Conservation (phyloP, 2,113 vertebrate genomes). For the Benitochromis conjunctus region DNA sequence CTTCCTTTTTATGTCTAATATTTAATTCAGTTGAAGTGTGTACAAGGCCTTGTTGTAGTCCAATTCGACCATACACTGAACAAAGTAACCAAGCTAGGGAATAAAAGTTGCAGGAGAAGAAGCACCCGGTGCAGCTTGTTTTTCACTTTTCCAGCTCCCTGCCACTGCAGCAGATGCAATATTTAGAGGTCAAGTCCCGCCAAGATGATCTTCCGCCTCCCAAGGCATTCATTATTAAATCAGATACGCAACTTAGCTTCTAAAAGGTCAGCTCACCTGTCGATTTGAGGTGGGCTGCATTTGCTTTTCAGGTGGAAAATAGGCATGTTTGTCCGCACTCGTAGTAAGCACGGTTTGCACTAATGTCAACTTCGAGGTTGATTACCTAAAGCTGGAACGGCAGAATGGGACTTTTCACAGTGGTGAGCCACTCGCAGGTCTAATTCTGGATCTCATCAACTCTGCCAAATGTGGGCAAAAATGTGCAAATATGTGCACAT, state of each 20-base stretch:
- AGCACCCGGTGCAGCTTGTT: not conserved
- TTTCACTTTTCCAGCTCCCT: not conserved
- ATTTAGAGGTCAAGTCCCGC: constrained; percentile 48
- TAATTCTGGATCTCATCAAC: constrained; percentile 14
- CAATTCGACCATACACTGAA: not conserved
- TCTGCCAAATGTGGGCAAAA: not conserved
- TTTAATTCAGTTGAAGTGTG: not conserved
- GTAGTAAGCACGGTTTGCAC: constrained; percentile 14
- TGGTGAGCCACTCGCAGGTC: constrained; percentile 10
- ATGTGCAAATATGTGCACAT: not conserved
- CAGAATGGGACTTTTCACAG: constrained; percentile 35
- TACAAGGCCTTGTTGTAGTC: not conserved
- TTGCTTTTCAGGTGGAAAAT: constrained; percentile 40
- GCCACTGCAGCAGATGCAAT: constrained; percentile 40
- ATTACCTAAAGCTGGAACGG: constrained; percentile 35
- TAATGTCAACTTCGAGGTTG: constrained; percentile 39
- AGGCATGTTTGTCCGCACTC: not conserved
- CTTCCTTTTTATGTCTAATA: not conserved
- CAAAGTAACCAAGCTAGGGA: not conserved
- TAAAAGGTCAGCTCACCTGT: constrained; percentile 65
- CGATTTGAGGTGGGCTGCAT: constrained; percentile 10
- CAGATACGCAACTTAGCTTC: constrained; percentile 45
- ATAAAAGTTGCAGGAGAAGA: not conserved
- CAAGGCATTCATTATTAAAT: constrained; percentile 59
- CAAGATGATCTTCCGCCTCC: constrained; percentile 8